These are phyloP conservation scores for Hypocryptadius cinnamomeus DNA, from an alignment of 2,113 vertebrate genomes.

Conservation along the genomic window DNA sequence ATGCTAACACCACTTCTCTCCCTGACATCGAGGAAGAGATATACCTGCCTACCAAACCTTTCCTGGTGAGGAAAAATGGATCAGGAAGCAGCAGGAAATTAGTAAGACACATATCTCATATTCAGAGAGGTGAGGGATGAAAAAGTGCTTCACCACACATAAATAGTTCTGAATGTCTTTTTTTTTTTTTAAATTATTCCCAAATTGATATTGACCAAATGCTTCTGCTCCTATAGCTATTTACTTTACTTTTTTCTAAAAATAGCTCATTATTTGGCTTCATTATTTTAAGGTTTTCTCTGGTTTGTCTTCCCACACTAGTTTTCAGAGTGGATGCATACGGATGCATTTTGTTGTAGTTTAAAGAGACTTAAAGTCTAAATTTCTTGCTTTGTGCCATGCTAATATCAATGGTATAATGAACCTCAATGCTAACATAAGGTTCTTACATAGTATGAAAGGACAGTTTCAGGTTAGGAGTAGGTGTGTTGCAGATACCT, in stretches of 20 bases:
- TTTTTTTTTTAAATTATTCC: neutral
- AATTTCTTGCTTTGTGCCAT: neutral
- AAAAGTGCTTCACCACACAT: neutral
- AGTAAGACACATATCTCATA: neutral
- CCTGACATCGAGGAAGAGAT: neutral
- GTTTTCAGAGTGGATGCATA: neutral
- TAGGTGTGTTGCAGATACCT: neutral
- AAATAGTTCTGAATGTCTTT: neutral
- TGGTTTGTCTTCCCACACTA: neutral
- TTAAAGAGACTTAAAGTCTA: neutral
- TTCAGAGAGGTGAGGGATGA: neutral
- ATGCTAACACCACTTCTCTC: neutral
- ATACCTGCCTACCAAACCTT: neutral
- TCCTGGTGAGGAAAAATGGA: neutral
- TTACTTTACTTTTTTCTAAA: neutral
- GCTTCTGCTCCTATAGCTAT: neutral
- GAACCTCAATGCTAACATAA: neutral
- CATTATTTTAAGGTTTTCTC: neutral
- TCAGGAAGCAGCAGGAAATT: neutral
- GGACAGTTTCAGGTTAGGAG: neutral
- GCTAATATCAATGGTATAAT: neutral
- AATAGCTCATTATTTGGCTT: neutral
- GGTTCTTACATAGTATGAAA: neutral
- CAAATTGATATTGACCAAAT: neutral
- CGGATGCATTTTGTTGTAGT: accelerated